Conservation (phyloP, 2,888 invertebrate species). For the Drosophila tripunctata region DNA sequence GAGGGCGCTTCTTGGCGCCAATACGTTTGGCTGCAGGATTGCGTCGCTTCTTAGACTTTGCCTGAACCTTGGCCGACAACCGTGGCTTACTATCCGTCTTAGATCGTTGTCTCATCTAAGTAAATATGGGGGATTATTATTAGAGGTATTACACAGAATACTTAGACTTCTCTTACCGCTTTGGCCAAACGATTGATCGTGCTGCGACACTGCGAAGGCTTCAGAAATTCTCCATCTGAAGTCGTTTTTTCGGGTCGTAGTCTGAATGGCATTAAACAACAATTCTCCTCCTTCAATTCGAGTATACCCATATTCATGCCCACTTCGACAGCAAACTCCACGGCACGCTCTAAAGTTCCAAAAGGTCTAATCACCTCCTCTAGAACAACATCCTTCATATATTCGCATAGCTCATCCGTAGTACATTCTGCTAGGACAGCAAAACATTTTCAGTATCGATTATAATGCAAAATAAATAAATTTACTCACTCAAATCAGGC, state of each 20-base stretch:
- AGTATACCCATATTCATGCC: constrained; percentile 59
- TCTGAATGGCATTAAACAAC: background rate
- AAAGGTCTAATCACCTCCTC: constrained; percentile 24
- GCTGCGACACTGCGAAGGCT: background rate
- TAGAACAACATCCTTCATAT: constrained; percentile 23
- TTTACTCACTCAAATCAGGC: constrained; percentile 31
- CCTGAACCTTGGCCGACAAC: background rate
- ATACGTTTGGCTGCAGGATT: background rate
- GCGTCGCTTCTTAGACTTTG: background rate
- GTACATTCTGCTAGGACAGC: constrained; percentile 11
- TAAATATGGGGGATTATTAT: background rate
- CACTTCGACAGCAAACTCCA: constrained; percentile 39
- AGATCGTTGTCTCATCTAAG: background rate
- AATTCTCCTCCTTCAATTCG: constrained; percentile 3
- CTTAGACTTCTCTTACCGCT: constrained; percentile 2
- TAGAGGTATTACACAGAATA: background rate
- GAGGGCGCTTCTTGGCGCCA: background rate
- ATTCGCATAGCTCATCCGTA: constrained; percentile 9
- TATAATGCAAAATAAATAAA: background rate
- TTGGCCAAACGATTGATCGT: background rate
- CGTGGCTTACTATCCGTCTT: too few relatives aligned
- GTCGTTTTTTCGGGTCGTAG: background rate
- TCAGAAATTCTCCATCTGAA: background rate
- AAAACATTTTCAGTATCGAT: too few relatives aligned
- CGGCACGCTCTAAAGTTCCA: constrained; percentile 29